Percentiles rank a stretch among this genome's conserved stretches.
phyloP scores from a whole-genome alignment of 2,888 invertebrate genomes.

The Exocentrus adspersus region DNA sequence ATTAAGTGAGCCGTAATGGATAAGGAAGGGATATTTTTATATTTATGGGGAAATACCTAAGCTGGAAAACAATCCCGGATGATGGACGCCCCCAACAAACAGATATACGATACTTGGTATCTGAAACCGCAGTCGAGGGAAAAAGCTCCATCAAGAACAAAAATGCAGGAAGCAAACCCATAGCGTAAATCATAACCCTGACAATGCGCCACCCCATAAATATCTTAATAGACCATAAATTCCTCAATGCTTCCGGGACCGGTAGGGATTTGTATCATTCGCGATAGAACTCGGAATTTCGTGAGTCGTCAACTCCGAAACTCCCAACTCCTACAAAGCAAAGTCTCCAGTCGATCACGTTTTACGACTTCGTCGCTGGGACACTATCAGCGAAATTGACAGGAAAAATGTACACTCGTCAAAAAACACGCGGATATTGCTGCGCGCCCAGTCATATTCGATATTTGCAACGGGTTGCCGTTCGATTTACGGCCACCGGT shows the following conservation, averaged over 20 bases:
- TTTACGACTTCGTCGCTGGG: slow-evolving; percentile 32
- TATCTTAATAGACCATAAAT: slow-evolving; percentile 27
- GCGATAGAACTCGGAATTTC: slow-evolving; percentile 8
- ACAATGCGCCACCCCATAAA: slow-evolving; percentile 23
- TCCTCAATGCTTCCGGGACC: background rate
- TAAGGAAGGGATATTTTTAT: too few relatives aligned
- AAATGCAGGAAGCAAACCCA: background rate
- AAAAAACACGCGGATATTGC: slow-evolving; percentile 33
- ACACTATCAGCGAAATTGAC: slow-evolving; percentile 50
- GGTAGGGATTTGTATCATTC: slow-evolving; percentile 6
- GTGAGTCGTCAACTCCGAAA: slow-evolving; percentile 11
- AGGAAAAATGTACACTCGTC: slow-evolving; percentile 48
- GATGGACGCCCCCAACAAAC: too few relatives aligned
- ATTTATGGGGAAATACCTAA: too few relatives aligned
- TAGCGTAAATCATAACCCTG: slow-evolving; percentile 19
- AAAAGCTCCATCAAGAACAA: background rate
- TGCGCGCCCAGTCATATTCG: slow-evolving; percentile 30
- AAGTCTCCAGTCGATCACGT: slow-evolving; percentile 32
- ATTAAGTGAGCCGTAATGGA: too few relatives aligned
- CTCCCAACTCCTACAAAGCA: slow-evolving; percentile 21
- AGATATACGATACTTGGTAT: too few relatives aligned
- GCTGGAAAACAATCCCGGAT: too few relatives aligned
- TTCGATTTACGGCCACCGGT: slow-evolving; percentile 24
- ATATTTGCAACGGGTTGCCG: slow-evolving; percentile 28
- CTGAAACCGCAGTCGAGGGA: background rate